phyloP scores from a whole-genome alignment of 2,113 vertebrate species.

The Zosterops japonicus region DNA sequence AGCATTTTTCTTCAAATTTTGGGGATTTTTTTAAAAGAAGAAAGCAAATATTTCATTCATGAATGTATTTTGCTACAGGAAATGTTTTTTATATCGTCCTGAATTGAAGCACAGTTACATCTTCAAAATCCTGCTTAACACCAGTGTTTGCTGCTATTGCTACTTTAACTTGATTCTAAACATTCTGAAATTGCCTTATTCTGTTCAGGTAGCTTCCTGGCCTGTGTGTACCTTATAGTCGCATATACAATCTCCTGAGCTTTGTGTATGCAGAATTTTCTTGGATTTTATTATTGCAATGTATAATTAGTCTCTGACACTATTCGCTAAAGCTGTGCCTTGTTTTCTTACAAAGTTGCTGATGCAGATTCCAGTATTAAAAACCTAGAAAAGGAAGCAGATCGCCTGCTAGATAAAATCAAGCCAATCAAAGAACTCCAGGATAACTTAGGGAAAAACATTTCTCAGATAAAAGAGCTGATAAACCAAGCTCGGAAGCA shows the following conservation, averaged over 20 bases:
- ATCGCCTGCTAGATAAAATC: constrained; percentile 90
- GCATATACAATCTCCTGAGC: background rate
- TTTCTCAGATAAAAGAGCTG: constrained; percentile 97
- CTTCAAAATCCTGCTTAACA: background rate
- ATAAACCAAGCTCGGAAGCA: constrained; percentile 98
- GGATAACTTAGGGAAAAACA: constrained; percentile 93
- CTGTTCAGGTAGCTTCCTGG: background rate
- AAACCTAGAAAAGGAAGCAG: constrained; percentile 90
- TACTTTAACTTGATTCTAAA: background rate
- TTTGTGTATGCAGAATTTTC: background rate
- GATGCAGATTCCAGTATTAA: constrained; percentile 91
- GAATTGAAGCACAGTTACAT: background rate
- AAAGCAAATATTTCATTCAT: background rate
- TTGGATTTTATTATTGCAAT: background rate
- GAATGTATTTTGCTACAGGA: background rate
- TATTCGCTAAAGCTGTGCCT: background rate
- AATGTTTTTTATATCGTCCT: background rate
- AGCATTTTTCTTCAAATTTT: background rate
- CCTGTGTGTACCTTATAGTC: background rate
- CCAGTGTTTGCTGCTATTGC: background rate
- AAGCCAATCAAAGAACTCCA: constrained; percentile 94
- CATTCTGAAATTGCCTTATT: background rate
- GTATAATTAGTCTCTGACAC: background rate
- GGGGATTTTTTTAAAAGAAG: background rate
- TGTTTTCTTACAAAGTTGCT: constrained; percentile 80